These are phyloP conservation scores for Phodopus roborovskii DNA, from an alignment of 2,113 vertebrate species.

Conservation along the genomic window DNA sequence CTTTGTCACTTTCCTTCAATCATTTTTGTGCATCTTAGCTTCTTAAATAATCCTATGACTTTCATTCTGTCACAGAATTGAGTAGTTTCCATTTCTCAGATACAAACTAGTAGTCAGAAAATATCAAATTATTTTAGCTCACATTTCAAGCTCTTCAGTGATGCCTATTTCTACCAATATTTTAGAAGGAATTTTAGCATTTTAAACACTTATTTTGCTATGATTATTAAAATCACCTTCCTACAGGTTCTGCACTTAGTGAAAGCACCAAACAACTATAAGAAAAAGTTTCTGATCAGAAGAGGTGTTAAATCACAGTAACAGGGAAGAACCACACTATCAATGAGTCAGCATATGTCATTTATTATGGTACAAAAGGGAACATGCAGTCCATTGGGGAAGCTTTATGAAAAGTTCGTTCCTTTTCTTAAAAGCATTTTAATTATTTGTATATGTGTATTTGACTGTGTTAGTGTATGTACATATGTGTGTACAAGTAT, in stretches of 20 bases:
- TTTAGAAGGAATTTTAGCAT: background rate
- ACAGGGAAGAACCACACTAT: background rate
- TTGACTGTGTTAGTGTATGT: background rate
- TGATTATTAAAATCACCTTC: background rate
- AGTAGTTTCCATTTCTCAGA: background rate
- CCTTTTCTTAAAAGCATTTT: background rate
- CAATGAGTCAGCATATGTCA: background rate
- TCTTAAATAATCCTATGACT: background rate
- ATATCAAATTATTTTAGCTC: background rate
- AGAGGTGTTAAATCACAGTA: background rate
- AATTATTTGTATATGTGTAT: background rate
- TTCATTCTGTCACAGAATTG: background rate
- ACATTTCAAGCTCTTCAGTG: slow-evolving; percentile 26
- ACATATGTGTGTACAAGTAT: too few species aligned
- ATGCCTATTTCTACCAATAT: background rate
- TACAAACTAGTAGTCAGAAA: background rate
- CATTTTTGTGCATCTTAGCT: background rate
- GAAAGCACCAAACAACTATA: background rate
- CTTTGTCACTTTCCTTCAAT: background rate
- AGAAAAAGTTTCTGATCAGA: background rate
- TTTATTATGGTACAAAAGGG: background rate
- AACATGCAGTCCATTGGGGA: background rate
- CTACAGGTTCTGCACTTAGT: background rate
- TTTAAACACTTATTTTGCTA: background rate
- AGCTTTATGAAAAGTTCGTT: background rate